These are phyloP conservation scores for Drosophila putrida DNA, from an alignment of 2,888 invertebrate genomes.

Conservation along the genomic window DNA sequence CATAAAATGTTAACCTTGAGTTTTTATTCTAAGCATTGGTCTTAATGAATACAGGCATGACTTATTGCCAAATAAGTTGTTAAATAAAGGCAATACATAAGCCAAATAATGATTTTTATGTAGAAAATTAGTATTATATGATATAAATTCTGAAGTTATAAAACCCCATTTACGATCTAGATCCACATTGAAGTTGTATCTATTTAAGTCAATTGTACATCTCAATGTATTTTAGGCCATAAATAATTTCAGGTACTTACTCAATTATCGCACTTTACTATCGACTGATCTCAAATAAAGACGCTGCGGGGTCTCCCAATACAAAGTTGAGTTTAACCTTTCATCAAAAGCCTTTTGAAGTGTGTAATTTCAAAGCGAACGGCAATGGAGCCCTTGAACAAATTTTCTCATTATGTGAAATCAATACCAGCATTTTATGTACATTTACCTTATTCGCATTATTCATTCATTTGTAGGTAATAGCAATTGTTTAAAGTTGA, in stretches of 20 bases:
- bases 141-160: not conserved
- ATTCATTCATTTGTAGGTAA: constrained; percentile 26
- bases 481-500: constrained; percentile 31
- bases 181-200: not conserved
- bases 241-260: constrained; percentile 41
- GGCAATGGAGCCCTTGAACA: constrained; percentile 47
- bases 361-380: constrained; percentile 37
- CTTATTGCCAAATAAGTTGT: constrained; percentile 35
- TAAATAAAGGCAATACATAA: constrained; percentile 15
- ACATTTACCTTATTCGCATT: constrained; percentile 21
- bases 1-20: constrained; percentile 55
- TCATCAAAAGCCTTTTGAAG: constrained; percentile 58
- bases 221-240: constrained; percentile 16
- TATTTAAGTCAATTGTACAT: constrained; percentile 19
- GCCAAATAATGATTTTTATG: not conserved
- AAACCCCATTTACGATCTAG: not conserved
- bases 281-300: constrained; percentile 35
- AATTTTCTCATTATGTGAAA: constrained; percentile 63
- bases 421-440: constrained; percentile 67
- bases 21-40: constrained; percentile 28
- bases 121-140: not conserved
- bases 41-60: constrained; percentile 50
- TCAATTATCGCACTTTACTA: constrained; percentile 53
- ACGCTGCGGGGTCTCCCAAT: constrained; percentile 46
- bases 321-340: constrained; percentile 27